phyloP scores from a whole-genome alignment of 2,113 vertebrate species.

The Strix uralensis region DNA sequence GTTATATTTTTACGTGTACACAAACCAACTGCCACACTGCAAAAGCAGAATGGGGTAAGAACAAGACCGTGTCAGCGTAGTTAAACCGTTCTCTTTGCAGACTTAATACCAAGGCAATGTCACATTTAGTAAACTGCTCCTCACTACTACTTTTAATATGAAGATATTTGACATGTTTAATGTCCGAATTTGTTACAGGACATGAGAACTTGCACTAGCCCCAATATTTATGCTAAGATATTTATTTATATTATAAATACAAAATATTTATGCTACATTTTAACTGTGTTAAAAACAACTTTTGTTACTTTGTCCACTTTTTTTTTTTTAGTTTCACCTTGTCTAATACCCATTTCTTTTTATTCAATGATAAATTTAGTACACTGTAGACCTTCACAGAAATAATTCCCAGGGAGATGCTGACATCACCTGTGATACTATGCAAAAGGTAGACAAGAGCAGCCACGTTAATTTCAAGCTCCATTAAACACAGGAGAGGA shows the following conservation, averaged over 20 bases:
- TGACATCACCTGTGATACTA: conserved; percentile 17
- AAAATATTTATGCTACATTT: neutral
- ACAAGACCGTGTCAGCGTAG: accelerated
- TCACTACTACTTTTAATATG: neutral
- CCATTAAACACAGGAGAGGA: conserved; percentile 32
- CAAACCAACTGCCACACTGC: neutral
- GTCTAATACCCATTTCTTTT: neutral
- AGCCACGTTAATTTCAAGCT: conserved; percentile 49
- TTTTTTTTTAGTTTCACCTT: neutral
- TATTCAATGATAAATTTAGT: neutral
- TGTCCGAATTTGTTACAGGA: neutral
- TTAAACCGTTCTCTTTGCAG: neutral
- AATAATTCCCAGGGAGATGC: conserved; percentile 17
- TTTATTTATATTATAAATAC: too few relatives aligned
- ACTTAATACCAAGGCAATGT: neutral
- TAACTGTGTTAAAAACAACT: neutral
- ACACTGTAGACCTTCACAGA: neutral
- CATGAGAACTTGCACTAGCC: neutral
- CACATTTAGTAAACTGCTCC: neutral
- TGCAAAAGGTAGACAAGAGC: conserved; percentile 2
- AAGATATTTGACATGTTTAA: neutral
- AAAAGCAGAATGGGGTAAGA: neutral
- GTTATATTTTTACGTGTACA: neutral
- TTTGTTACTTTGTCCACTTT: neutral
- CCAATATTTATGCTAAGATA: neutral